These are phyloP conservation scores for Zaprionus nigranus DNA, from an alignment of 1,140 invertebrate species.

Conservation along the genomic window DNA sequence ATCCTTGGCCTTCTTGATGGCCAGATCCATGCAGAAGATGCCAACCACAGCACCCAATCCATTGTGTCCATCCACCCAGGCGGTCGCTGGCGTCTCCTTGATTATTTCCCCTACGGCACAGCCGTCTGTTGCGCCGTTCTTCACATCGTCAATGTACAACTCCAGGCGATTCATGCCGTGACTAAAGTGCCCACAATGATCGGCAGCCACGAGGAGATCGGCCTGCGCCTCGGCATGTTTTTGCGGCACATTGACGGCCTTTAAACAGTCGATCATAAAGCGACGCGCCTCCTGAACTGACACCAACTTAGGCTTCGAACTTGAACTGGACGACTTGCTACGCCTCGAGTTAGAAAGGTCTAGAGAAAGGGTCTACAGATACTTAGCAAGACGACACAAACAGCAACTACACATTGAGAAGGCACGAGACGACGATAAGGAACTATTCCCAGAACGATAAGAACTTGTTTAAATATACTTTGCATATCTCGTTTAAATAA, in stretches of 20 bases:
- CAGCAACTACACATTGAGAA: not conserved
- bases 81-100: constrained; percentile 91
- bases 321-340: constrained; percentile 35
- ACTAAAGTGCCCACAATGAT: constrained; percentile 95
- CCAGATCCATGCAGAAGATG: constrained; percentile 95
- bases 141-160: constrained; percentile 89
- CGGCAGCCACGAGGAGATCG: constrained; percentile 92
- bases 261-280: constrained; percentile 91
- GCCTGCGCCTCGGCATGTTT: constrained; percentile 89
- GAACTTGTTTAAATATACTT: constrained; percentile 7
- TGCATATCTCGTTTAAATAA: not conserved
- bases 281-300: constrained; percentile 88
- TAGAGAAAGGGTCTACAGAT: not conserved
- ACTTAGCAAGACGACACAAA: not conserved
- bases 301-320: constrained; percentile 70
- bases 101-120: constrained; percentile 87
- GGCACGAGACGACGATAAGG: not conserved
- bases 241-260: constrained; percentile 87
- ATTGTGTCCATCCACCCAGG: constrained; percentile 93
- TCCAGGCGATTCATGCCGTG: constrained; percentile 96
- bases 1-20: constrained; percentile 93
- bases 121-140: constrained; percentile 85
- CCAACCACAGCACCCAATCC: constrained; percentile 94
- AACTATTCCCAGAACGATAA: not conserved
- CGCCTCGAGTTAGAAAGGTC: constrained; percentile 8